Conservation (phyloP, 2,797 vertebrate genomes). For the Balearica regulorum region DNA sequence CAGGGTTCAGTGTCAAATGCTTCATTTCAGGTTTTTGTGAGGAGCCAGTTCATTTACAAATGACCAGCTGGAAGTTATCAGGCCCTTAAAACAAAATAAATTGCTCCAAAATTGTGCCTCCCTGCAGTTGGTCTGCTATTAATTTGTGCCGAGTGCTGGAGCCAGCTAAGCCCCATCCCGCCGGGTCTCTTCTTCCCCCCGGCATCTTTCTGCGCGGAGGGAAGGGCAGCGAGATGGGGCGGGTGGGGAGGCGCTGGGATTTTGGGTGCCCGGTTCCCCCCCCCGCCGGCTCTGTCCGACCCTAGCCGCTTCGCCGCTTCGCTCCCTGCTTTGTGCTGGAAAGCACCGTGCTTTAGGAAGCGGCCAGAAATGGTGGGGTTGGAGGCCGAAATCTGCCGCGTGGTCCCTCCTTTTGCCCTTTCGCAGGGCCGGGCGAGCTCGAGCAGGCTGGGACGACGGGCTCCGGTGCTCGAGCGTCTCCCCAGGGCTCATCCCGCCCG, state of each 20-base stretch:
- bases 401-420: background rate
- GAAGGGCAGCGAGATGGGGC: fast-evolving
- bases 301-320: background rate
- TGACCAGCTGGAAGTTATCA: slow-evolving; percentile 53
- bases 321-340: background rate
- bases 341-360: background rate
- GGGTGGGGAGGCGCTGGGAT: background rate
- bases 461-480: background rate
- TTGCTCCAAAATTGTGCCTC: background rate
- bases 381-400: background rate
- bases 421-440: background rate
- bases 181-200: background rate
- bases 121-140: background rate
- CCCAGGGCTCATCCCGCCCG: background rate
- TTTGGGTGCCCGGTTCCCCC: fast-evolving
- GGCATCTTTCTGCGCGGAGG: background rate
- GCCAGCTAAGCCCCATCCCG: background rate
- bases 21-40: background rate
- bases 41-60: background rate
- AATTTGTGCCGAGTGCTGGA: background rate
- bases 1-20: background rate
- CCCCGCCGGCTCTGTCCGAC: fast-evolving
- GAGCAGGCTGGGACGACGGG: background rate
- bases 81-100: background rate
- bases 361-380: background rate